These are phyloP conservation scores for Temnopleurus reevesii DNA, from an alignment of 53 echinoderm and acorn worm genomes.

Conservation along the genomic window DNA sequence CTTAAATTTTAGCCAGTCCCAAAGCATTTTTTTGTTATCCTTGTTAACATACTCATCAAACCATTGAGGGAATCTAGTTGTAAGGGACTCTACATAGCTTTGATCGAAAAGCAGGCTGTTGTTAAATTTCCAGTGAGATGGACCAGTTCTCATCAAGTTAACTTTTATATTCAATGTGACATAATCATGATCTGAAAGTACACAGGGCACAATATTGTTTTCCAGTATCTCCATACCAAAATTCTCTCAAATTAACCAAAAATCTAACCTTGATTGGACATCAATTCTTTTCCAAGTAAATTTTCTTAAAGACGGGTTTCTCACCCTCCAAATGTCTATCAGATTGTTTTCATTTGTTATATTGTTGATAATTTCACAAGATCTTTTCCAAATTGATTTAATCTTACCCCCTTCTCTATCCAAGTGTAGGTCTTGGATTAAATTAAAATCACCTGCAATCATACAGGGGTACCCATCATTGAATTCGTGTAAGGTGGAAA, in stretches of 20 bases:
- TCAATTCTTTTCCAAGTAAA: neutral
- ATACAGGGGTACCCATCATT: neutral
- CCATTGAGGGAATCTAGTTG: neutral
- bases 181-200: too few relatives aligned
- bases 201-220: too few relatives aligned
- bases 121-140: too few relatives aligned
- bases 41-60: neutral
- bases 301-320: neutral
- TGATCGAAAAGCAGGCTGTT: too few relatives aligned
- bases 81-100: neutral
- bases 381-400: slow-evolving; percentile 1
- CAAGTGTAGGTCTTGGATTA: neutral
- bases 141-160: too few relatives aligned
- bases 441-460: neutral
- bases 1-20: neutral
- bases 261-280: slow-evolving; percentile 1
- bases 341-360: neutral
- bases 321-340: neutral
- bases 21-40: neutral
- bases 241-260: neutral
- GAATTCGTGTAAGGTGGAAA: neutral
- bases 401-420: slow-evolving; percentile 5
- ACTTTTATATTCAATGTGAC: too few relatives aligned
- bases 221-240: neutral
- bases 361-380: neutral